Percentiles rank a stretch among this genome's conserved stretches.
These are phyloP conservation scores for Eira barbara DNA, from an alignment of 2,113 vertebrate genomes.

Conservation along the genomic window DNA sequence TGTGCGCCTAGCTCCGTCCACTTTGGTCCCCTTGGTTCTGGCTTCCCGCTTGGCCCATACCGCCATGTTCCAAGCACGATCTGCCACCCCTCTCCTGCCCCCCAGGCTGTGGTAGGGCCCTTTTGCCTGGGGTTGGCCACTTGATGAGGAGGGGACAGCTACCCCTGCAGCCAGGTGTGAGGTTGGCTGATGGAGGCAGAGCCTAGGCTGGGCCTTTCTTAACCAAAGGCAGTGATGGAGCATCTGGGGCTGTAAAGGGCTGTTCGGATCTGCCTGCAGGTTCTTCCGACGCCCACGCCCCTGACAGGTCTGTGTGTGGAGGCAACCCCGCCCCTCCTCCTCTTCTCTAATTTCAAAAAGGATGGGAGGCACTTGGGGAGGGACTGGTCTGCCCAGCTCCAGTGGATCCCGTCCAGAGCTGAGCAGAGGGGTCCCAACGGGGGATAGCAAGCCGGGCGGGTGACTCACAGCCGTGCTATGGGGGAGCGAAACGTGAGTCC, in stretches of 20 bases:
- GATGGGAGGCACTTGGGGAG: not conserved
- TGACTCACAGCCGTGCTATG: not conserved
- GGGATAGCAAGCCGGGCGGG: not conserved
- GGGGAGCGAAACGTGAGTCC: no score
- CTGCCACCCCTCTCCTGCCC: no score
- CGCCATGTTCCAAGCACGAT: not conserved
- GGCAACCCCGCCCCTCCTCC: not conserved
- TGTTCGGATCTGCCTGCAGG: not conserved
- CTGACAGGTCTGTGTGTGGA: not conserved
- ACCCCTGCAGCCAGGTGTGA: not conserved
- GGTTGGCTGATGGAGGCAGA: not conserved
- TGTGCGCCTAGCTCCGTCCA: no score
- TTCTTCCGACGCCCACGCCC: not conserved
- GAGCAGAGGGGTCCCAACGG: not conserved
- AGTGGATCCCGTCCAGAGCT: rapidly evolving
- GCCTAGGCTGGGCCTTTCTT: not conserved
- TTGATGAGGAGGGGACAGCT: not conserved
- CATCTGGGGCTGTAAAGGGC: not conserved
- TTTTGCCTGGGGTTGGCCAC: not conserved
- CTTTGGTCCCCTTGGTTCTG: rapidly evolving
- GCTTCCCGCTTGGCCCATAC: not conserved
- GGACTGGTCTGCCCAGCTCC: not conserved
- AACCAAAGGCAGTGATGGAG: not conserved
- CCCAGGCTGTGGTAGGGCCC: not conserved
- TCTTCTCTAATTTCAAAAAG: not conserved